phyloP scores from a whole-genome alignment of 2,888 invertebrate genomes.

The Cosmia pyralina region DNA sequence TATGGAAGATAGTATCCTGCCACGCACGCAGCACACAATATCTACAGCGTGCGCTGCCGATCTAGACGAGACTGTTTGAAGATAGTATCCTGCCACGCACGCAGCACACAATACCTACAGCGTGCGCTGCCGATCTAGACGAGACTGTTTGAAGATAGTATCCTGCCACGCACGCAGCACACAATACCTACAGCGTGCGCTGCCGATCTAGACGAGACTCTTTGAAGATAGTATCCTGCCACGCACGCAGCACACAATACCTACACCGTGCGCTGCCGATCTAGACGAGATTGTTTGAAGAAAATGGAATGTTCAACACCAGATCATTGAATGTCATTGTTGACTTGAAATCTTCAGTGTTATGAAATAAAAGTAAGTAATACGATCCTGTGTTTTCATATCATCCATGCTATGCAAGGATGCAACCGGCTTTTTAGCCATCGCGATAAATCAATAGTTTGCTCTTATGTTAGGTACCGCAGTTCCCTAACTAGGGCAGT shows the following conservation, averaged over 20 bases:
- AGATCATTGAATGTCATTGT: slow-evolving; percentile 19
- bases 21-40: too few relatives aligned
- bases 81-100: too few relatives aligned
- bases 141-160: too few relatives aligned
- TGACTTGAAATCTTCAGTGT: slow-evolving; percentile 26
- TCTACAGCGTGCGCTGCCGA: too few relatives aligned
- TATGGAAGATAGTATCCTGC: too few relatives aligned
- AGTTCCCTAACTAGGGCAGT: too few relatives aligned
- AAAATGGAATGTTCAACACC: slow-evolving; percentile 35
- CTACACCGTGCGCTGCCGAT: neutral
- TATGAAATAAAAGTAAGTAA: slow-evolving; percentile 9
- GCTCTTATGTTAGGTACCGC: neutral
- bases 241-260: neutral
- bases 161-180: too few relatives aligned
- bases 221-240: neutral
- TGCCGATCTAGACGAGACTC: too few relatives aligned
- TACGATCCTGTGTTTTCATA: slow-evolving; percentile 29
- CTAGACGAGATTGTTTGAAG: slow-evolving; percentile 16
- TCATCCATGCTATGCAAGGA: neutral
- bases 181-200: too few relatives aligned
- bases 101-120: too few relatives aligned
- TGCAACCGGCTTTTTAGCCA: neutral
- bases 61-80: too few relatives aligned
- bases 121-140: too few relatives aligned
- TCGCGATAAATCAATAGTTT: neutral